Conservation (phyloP, 2,113 vertebrate species). For the Perca schrenkii region DNA sequence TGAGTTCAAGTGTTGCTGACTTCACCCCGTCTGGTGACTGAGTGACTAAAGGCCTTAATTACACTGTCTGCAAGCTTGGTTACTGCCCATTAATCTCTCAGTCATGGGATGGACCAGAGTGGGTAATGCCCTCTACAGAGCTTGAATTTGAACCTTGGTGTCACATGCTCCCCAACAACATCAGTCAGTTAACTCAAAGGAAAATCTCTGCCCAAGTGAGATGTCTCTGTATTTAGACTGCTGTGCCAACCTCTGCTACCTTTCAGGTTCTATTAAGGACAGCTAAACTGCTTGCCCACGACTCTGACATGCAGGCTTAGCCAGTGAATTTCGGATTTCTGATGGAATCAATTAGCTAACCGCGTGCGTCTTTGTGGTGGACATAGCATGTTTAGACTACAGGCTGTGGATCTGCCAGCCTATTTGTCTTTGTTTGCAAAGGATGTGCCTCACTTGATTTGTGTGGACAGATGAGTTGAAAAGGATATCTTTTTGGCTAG, state of each 20-base stretch:
- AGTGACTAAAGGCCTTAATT: slow-evolving; percentile 83
- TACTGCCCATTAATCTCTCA: slow-evolving; percentile 80
- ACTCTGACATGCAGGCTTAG: slow-evolving; percentile 25
- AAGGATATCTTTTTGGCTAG: slow-evolving; percentile 68
- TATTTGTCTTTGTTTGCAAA: slow-evolving; percentile 69
- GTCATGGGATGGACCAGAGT: slow-evolving; percentile 57
- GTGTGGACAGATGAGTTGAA: slow-evolving; percentile 71
- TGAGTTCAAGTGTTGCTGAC: slow-evolving; percentile 76
- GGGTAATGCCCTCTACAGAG: slow-evolving; percentile 32
- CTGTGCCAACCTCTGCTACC: slow-evolving; percentile 16
- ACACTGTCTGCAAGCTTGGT: slow-evolving; percentile 78
- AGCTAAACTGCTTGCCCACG: slow-evolving; percentile 13
- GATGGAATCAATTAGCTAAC: slow-evolving; percentile 73
- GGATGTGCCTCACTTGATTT: slow-evolving; percentile 66
- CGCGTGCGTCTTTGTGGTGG: slow-evolving; percentile 69
- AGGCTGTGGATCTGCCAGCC: slow-evolving; percentile 56
- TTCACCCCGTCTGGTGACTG: slow-evolving; percentile 79
- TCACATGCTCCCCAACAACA: slow-evolving; percentile 20
- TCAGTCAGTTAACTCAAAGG: slow-evolving; percentile 20
- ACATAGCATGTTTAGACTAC: slow-evolving; percentile 66
- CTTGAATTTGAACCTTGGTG: slow-evolving; percentile 4
- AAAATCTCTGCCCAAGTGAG: slow-evolving; percentile 27
- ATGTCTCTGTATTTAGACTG: not conserved
- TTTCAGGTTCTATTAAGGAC: not conserved
- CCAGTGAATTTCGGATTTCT: slow-evolving; percentile 49